Evolutionary conservation across 2,888 invertebrate genomes (phyloP).

Genomic region (Tipula confusa): DNA sequence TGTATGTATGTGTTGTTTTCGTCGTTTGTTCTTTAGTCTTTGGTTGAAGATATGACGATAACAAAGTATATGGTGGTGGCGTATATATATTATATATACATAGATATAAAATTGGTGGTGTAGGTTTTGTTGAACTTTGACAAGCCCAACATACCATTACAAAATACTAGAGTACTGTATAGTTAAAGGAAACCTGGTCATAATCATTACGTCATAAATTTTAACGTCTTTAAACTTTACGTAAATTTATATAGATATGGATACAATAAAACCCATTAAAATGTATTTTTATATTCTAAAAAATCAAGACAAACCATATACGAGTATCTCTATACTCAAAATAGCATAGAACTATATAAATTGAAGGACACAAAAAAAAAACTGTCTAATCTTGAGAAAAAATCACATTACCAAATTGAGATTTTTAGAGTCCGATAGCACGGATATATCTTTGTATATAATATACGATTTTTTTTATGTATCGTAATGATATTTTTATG

Average conservation of each 20-base stretch:
- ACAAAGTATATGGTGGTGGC: background rate
- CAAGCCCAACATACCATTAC: background rate
- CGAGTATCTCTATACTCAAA: background rate
- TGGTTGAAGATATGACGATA: background rate
- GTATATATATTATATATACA: no score
- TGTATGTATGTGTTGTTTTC: background rate
- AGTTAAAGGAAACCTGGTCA: no score
- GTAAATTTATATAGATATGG: background rate
- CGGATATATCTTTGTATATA: background rate
- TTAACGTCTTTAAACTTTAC: background rate
- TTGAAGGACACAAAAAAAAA: conserved; percentile 5
- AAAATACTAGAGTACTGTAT: no score
- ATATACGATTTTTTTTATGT: background rate
- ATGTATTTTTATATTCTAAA: background rate
- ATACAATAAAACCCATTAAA: background rate
- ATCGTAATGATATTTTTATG: conserved; percentile 25
- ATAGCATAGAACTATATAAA: background rate
- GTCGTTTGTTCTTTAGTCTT: background rate
- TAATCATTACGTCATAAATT: background rate
- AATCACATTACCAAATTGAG: conserved; percentile 20
- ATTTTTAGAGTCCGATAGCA: conserved; percentile 7
- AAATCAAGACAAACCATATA: conserved; percentile 7
- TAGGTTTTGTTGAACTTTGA: background rate
- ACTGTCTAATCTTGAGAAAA: background rate
- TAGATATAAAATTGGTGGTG: no score